Conservation (phyloP, 2,113 vertebrate genomes). For the Cyprinodon brontotheroides region DNA sequence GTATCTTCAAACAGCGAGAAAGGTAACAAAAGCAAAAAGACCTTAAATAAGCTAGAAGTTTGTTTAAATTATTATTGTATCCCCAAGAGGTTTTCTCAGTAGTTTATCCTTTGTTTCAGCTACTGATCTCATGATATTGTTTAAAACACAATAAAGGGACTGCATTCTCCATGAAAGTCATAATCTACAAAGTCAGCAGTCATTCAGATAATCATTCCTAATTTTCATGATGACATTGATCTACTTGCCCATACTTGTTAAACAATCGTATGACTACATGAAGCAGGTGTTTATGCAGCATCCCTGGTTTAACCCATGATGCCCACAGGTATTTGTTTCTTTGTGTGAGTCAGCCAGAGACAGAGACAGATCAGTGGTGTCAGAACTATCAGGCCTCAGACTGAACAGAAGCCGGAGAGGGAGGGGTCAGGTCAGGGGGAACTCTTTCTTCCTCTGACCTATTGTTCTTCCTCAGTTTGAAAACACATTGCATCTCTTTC, state of each 20-base stretch:
- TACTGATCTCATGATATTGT: neutral
- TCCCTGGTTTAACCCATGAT: slow-evolving; percentile 23
- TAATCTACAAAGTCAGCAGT: neutral
- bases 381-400: slow-evolving; percentile 61
- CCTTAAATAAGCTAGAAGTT: neutral
- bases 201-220: neutral
- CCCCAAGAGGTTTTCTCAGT: neutral
- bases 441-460: slow-evolving; percentile 79
- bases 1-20: neutral
- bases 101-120: neutral
- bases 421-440: slow-evolving; percentile 68
- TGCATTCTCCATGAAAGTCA: neutral
- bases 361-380: slow-evolving; percentile 71
- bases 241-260: neutral
- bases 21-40: neutral
- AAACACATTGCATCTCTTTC: slow-evolving; percentile 72
- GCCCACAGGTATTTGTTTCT: slow-evolving; percentile 68
- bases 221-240: neutral
- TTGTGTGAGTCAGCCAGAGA: slow-evolving; percentile 46
- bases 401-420: slow-evolving; percentile 50
- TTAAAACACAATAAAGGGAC: neutral
- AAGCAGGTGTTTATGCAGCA: slow-evolving; percentile 52
- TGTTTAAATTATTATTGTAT: neutral
- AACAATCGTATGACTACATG: slow-evolving; percentile 22
- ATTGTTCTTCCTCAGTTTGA: slow-evolving; percentile 78